These are phyloP conservation scores for Euproctis similis DNA, from an alignment of 2,888 invertebrate genomes.

Conservation along the genomic window DNA sequence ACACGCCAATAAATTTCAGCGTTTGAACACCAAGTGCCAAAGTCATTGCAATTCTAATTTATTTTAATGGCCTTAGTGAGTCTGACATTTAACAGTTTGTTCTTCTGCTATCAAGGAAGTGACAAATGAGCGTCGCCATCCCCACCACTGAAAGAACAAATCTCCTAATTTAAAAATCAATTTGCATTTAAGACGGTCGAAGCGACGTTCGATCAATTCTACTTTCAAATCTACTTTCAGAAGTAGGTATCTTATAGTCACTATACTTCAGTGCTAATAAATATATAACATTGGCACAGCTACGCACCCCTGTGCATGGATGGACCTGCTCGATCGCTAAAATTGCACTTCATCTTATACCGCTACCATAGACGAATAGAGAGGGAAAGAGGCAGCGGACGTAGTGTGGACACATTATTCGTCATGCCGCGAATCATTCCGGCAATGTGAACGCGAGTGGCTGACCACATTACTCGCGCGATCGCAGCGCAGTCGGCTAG, in stretches of 20 bases:
- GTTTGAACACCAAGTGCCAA: not conserved
- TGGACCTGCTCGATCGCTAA: no score
- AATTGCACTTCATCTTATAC: no score
- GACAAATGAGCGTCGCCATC: conserved; percentile 17
- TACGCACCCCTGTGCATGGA: no score
- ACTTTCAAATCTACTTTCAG: conserved; percentile 5
- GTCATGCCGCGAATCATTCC: no score
- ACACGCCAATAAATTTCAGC: not conserved
- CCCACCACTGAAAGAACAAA: conserved; percentile 9
- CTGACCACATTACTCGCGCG: no score
- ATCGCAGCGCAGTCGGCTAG: no score
- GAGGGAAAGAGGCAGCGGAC: no score
- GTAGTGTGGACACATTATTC: no score
- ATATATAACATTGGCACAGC: not conserved
- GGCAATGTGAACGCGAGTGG: no score
- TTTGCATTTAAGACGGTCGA: conserved; percentile 8
- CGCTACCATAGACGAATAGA: no score
- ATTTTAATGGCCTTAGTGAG: conserved; percentile 2
- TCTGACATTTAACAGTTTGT: conserved; percentile 4
- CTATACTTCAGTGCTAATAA: not conserved
- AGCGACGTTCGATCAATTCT: conserved; percentile 15
- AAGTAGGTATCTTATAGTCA: not conserved
- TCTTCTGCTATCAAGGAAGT: conserved; percentile 6
- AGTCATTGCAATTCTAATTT: conserved; percentile 1
- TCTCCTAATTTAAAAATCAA: conserved; percentile 25